Evolutionary conservation across 2,797 vertebrate species (phyloP).

Genomic region (Schizothorax lantsangensis): DNA sequence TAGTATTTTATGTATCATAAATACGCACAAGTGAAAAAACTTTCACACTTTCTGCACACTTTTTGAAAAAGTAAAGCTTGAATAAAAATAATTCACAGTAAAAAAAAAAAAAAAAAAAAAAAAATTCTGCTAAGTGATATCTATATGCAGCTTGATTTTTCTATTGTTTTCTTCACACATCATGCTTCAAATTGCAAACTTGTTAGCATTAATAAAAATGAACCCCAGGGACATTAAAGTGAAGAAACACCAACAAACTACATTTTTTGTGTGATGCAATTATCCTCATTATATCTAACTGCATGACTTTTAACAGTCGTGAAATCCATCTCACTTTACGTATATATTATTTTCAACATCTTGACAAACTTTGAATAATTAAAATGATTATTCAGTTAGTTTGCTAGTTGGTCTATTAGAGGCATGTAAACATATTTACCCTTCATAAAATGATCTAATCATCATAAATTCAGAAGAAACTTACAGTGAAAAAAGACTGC

Average conservation of each 20-base stretch:
- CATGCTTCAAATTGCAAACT: background rate
- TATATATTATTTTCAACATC: background rate
- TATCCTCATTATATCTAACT: background rate
- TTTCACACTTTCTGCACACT: background rate
- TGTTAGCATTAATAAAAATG: background rate
- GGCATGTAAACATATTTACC: background rate
- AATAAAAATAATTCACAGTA: background rate
- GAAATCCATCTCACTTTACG: background rate
- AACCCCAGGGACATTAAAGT: background rate
- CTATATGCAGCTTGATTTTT: background rate
- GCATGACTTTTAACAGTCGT: no score
- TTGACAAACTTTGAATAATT: background rate
- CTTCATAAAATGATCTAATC: background rate
- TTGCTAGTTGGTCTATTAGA: background rate
- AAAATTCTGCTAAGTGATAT: background rate
- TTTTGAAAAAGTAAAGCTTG: background rate
- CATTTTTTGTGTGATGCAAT: background rate
- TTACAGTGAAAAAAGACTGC: background rate
- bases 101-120: no score
- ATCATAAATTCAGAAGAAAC: background rate
- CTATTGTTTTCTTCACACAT: background rate
- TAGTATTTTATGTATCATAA: background rate
- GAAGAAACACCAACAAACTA: background rate
- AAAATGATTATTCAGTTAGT: background rate
- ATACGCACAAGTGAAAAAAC: background rate